Conservation (phyloP, 2,797 vertebrate genomes). For the Darevskia mixta region DNA sequence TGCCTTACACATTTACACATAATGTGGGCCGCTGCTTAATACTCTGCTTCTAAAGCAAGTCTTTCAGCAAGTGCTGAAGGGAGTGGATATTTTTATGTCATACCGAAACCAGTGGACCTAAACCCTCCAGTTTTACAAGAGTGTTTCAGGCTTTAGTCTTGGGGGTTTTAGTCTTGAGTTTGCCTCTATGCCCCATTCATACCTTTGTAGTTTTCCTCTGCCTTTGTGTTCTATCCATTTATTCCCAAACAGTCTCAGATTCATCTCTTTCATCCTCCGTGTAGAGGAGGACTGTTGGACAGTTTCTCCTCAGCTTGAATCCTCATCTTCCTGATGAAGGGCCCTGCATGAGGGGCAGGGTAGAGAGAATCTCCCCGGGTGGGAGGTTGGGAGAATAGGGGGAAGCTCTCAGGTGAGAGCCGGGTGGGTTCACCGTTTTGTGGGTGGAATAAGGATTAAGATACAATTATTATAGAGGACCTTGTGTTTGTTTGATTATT, state of each 20-base stretch:
- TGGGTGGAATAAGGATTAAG: too few relatives aligned
- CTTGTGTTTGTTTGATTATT: too few relatives aligned
- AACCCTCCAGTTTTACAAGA: neutral
- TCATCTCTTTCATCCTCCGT: constrained; percentile 56
- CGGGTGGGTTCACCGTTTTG: too few relatives aligned
- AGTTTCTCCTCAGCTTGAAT: constrained; percentile 61
- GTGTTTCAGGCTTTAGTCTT: neutral
- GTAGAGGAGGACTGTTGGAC: constrained; percentile 52
- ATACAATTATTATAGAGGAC: too few relatives aligned
- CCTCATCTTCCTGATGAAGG: constrained; percentile 44
- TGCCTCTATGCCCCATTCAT: neutral
- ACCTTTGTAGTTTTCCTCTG: neutral
- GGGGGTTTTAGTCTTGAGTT: neutral
- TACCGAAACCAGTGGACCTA: neutral
- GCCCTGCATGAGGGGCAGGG: too few relatives aligned
- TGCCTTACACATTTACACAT: too few relatives aligned
- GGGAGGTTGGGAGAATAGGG: too few relatives aligned
- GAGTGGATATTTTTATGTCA: neutral
- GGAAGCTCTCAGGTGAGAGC: too few relatives aligned
- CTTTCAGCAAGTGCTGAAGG: neutral
- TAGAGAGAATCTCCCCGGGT: too few relatives aligned
- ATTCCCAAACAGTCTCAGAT: constrained; percentile 5
- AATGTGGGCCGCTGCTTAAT: neutral
- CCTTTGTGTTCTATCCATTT: neutral
- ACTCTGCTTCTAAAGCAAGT: constrained; percentile 1